Conservation (phyloP, 2,888 invertebrate species). For the Ptilodon capucinus region DNA sequence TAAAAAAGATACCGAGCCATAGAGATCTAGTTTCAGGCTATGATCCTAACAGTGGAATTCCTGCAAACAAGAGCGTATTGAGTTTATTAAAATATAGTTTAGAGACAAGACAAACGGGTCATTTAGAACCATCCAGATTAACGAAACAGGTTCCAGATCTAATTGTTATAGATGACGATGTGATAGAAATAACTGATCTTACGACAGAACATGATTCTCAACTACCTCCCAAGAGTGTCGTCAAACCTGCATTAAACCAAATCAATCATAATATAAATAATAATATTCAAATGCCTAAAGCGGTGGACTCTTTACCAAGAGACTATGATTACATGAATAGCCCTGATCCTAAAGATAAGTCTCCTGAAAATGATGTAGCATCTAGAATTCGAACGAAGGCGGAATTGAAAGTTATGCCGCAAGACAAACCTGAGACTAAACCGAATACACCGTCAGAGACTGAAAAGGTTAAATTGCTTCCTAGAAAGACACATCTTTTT, state of each 20-base stretch:
- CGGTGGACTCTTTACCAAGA: conserved; percentile 85
- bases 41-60: conserved; percentile 65
- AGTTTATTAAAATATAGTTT: conserved; percentile 87
- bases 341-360: conserved; percentile 58
- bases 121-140: conserved; percentile 78
- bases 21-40: conserved; percentile 60
- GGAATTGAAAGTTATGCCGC: conserved; percentile 86
- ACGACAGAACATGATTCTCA: conserved; percentile 65
- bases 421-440: conserved; percentile 56
- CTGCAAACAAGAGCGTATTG: conserved; percentile 87
- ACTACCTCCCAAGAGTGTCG: conserved; percentile 34
- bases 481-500: conserved; percentile 65
- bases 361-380: conserved; percentile 81
- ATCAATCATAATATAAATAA: conserved; percentile 44
- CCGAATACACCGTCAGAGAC: conserved; percentile 33
- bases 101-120: conserved; percentile 84
- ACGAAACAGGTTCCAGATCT: conserved; percentile 72
- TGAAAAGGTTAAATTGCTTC: conserved; percentile 56
- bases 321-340: conserved; percentile 71
- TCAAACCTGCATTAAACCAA: conserved; percentile 39
- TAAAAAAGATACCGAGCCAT: conserved; percentile 68
- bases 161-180: conserved; percentile 75
- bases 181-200: conserved; percentile 75
- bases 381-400: conserved; percentile 93
- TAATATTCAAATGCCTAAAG: conserved; percentile 86